Evolutionary conservation across 2,888 invertebrate genomes (phyloP), one percentile per base, ranked within the genome.

Genomic region (Melinopterus prodromus): DNA sequence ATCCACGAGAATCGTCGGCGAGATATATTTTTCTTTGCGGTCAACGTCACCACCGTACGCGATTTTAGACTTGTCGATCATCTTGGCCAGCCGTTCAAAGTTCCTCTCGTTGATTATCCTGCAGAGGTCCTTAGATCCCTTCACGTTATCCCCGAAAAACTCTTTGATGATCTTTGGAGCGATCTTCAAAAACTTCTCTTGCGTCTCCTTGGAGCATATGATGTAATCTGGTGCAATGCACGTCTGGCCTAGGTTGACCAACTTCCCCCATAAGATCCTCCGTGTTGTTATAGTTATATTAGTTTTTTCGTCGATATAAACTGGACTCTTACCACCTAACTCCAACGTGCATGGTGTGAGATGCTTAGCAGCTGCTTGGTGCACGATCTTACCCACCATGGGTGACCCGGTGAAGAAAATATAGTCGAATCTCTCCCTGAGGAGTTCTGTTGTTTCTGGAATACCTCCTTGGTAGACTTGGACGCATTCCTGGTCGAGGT

Each of bases 191-290:
- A 88, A 86, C 84, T 93, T 92, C 12, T 92, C 92, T 89, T 97
- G 94, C 0, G 96, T 91, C 86, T 94, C 93, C 85, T 93, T 93
- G 15, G 94, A 92, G 89, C 97, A 97, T 3, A 99, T 90, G n/a
- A 99, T 86, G 87, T 98, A 99, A 90, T 99, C 99, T 0, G 98
- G 98, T 0, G 98, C 98, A 82, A 99, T 95, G 89, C 99, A 99
- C 0, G 97, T 98, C 90, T 99, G 99, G 0, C 99, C 99, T 12
- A 91, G 92, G 89, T 99, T 99, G 79, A 96, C 92, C 85, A 94
- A 94, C 90, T 99, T 99, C 12, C 99, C 99, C 99, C 99, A 99
- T 9, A 98, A 89, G 16, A 99, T 91, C 70, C 99, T 92, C 85
- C 93, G 95, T 0, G 93, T 93, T 0, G 97, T 94, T 5, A 96